phyloP scores from a whole-genome alignment of 2,888 invertebrate species.

The Hecatera dysodea region DNA sequence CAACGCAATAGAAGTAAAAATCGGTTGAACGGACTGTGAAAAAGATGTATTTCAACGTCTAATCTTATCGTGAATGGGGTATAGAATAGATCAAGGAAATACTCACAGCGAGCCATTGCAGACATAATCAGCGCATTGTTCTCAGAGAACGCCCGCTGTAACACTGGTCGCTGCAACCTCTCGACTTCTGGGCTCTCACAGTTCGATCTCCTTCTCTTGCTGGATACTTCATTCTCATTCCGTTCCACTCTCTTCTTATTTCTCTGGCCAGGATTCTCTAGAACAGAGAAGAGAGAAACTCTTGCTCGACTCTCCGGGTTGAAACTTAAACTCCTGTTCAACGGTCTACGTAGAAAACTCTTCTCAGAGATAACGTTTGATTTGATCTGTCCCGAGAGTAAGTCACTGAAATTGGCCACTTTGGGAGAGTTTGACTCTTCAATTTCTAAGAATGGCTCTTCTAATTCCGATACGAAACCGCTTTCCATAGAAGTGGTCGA shows the following conservation, averaged over 20 bases:
- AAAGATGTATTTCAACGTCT: too few species aligned
- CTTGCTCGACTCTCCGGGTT: constrained; percentile 78
- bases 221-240: constrained; percentile 74
- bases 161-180: constrained; percentile 77
- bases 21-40: too few species aligned
- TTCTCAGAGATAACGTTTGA: constrained; percentile 73
- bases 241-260: constrained; percentile 92
- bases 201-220: constrained; percentile 80
- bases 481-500: constrained; percentile 87
- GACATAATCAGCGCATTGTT: constrained; percentile 95
- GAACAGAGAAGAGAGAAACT: constrained; percentile 77
- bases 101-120: constrained; percentile 93
- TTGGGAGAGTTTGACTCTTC: constrained; percentile 86
- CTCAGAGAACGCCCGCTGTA: constrained; percentile 93
- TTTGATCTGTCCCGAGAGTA: constrained; percentile 84
- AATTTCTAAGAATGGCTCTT: constrained; percentile 84
- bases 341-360: constrained; percentile 68
- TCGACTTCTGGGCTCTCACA: constrained; percentile 58
- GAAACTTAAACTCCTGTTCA: constrained; percentile 81
- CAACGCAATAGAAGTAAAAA: too few species aligned
- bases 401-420: constrained; percentile 81
- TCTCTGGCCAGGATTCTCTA: constrained; percentile 79
- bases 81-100: background rate
- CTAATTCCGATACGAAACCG: constrained; percentile 87
- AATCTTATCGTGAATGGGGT: too few species aligned